Percentiles rank a stretch among this genome's conserved stretches.
Conservation (phyloP, 2,888 invertebrate species). For the Opisthograptis luteolata region DNA sequence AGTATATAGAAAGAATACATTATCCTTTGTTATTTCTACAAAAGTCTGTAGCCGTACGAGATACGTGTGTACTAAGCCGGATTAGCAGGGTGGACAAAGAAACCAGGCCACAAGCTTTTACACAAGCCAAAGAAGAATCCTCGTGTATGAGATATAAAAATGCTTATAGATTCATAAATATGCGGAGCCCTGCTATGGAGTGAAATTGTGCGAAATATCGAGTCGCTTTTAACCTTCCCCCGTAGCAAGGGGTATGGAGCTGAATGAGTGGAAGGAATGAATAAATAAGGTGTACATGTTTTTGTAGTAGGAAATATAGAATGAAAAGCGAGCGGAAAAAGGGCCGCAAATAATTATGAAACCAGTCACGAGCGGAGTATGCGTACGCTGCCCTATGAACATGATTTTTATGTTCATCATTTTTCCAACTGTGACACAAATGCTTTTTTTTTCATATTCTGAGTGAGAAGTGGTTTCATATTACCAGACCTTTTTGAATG, state of each 20-base stretch:
- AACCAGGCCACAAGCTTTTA: slow-evolving; percentile 10
- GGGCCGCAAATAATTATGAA: slow-evolving; percentile 36
- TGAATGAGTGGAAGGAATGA: slow-evolving; percentile 31
- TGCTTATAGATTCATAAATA: slow-evolving; percentile 20
- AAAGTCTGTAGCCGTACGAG: slow-evolving; percentile 5
- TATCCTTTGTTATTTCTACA: background rate
- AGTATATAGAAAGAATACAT: background rate
- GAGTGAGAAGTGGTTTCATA: slow-evolving; percentile 28
- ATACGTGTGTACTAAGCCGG: slow-evolving; percentile 5
- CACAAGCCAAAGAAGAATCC: slow-evolving; percentile 1
- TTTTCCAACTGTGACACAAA: slow-evolving; percentile 23
- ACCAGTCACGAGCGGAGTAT: slow-evolving; percentile 28
- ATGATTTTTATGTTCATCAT: slow-evolving; percentile 31
- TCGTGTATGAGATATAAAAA: slow-evolving; percentile 5
- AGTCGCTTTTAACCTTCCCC: slow-evolving; percentile 13
- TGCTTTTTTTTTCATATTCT: slow-evolving; percentile 23
- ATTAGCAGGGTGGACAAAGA: slow-evolving; percentile 11
- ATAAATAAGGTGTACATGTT: slow-evolving; percentile 41
- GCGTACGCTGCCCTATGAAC: slow-evolving; percentile 25
- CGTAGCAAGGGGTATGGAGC: slow-evolving; percentile 18
- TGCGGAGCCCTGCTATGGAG: slow-evolving; percentile 6
- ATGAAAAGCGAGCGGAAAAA: slow-evolving; percentile 37
- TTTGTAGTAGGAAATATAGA: slow-evolving; percentile 33
- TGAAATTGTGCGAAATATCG: slow-evolving; percentile 26
- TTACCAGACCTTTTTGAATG: slow-evolving; percentile 13